phyloP scores from a whole-genome alignment of 2,797 vertebrate species.

The Etheostoma nigrum region DNA sequence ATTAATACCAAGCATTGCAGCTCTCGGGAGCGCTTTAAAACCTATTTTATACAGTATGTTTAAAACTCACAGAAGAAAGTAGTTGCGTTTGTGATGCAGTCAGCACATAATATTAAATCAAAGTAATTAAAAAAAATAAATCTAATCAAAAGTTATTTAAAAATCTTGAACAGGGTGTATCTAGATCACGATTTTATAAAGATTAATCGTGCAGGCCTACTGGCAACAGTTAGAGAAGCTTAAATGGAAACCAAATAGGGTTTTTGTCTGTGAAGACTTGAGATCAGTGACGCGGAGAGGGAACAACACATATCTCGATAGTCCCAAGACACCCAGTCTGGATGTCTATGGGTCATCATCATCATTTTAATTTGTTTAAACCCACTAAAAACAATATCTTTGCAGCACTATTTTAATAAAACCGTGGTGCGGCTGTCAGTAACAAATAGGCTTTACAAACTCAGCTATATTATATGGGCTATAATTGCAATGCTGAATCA shows the following conservation, averaged over 20 bases:
- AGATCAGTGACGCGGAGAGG: conserved; percentile 26
- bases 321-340: not conserved
- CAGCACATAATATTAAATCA: too few relatives aligned
- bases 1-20: too few relatives aligned
- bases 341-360: not conserved
- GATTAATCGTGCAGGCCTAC: too few relatives aligned
- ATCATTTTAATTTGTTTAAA: not conserved
- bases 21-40: too few relatives aligned
- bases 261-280: conserved; percentile 29
- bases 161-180: too few relatives aligned
- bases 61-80: too few relatives aligned
- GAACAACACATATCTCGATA: conserved; percentile 4
- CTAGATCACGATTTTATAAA: too few relatives aligned
- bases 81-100: too few relatives aligned
- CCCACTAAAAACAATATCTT: not conserved
- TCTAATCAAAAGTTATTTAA: too few relatives aligned
- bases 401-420: not conserved
- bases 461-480: not conserved
- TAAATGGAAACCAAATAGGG: conserved; percentile 27
- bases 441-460: not conserved
- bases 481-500: not conserved
- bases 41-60: too few relatives aligned
- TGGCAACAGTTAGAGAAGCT: conserved; percentile 22
- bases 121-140: too few relatives aligned
- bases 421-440: not conserved